Base-by-base conservation (phyloP, 2,113 vertebrate species). In the Mus spicilegus region DNA sequence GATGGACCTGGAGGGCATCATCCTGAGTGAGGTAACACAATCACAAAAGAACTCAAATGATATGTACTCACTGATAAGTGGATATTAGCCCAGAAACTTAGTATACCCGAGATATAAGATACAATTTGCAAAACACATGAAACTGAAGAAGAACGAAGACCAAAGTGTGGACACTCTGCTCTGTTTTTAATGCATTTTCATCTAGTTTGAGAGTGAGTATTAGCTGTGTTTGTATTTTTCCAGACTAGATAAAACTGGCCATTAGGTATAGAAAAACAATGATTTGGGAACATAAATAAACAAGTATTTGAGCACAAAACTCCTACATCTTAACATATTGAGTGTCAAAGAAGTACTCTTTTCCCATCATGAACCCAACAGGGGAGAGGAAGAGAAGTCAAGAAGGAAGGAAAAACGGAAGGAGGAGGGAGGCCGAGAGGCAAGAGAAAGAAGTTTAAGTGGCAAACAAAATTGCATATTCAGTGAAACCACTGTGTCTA, bases 241-340 rank as follows among this genome's bases (percentile, higher is more conserved):
- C 22, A 22, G 1, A 92, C 49, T 51, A 89, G 58, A 69, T 61
- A 89, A 92, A 92, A 39, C 24, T 36, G 77, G 90, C 42, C 69
- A 90, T 28, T 61, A 87, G 28, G 11, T 49, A n/a, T 24, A 54
- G 26, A 91, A 95, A 93, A 92, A 14, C 7, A 30, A 90, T 67
- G 4, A 6, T 89, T 78, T 42, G 33, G 5, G 17, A 88, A 94
- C 96, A 93, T 85, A 77, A 90, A 87, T 67, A 91, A 95, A n/a
- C 0, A 67, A 28, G 56, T 94, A 85, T 56, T 89, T 17, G 58
- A 22, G 92, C 49, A 93, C 42, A 91, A 92, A 81, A 73, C 58
- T 42, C 7, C 9, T n/a, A 89, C 61, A 61, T 85, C 94, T 90
- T 92, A 42, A 26, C 63, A 80, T 72, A 7, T 7, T 85, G 30